phyloP scores from a whole-genome alignment of 2,888 invertebrate species.

The Drosophila limbata region DNA sequence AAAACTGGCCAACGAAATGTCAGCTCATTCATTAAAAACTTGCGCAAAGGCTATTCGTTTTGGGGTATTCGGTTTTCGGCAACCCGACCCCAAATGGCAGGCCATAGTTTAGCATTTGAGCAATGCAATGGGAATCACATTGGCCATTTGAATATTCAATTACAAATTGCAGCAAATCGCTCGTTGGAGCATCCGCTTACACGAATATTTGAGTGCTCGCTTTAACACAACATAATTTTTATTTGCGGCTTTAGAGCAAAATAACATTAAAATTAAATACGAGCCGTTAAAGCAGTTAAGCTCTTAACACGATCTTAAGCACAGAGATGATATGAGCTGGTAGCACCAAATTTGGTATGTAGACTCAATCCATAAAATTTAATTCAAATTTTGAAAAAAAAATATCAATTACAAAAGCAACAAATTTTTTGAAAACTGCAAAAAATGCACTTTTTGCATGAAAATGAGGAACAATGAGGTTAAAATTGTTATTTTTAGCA shows the following conservation, averaged over 20 bases:
- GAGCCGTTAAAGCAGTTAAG: too few relatives aligned
- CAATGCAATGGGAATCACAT: slow-evolving; percentile 21
- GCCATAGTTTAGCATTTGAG: slow-evolving; percentile 22
- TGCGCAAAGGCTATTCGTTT: slow-evolving; percentile 58
- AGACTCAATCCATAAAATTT: too few relatives aligned
- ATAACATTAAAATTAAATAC: not conserved
- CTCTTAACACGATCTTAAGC: not conserved
- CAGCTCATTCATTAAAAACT: slow-evolving; percentile 75
- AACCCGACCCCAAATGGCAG: slow-evolving; percentile 55
- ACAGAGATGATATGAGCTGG: not conserved
- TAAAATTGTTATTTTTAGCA: too few relatives aligned
- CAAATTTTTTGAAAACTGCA: too few relatives aligned
- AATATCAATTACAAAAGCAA: too few relatives aligned
- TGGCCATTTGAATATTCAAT: slow-evolving; percentile 53
- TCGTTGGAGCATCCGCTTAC: slow-evolving; percentile 3
- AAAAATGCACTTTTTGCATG: too few relatives aligned
- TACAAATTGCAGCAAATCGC: slow-evolving; percentile 33
- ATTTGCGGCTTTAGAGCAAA: not conserved
- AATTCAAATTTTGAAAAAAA: too few relatives aligned
- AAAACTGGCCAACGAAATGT: slow-evolving; percentile 63
- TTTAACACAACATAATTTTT: not conserved
- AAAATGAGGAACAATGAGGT: too few relatives aligned
- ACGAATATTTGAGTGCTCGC: not conserved
- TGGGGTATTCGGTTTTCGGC: slow-evolving; percentile 23
- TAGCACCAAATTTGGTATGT: too few relatives aligned